Percentiles rank a stretch among this genome's conserved stretches.
Conservation (phyloP, 2,888 invertebrate genomes). For the Heteromyza rotundicornis region DNA sequence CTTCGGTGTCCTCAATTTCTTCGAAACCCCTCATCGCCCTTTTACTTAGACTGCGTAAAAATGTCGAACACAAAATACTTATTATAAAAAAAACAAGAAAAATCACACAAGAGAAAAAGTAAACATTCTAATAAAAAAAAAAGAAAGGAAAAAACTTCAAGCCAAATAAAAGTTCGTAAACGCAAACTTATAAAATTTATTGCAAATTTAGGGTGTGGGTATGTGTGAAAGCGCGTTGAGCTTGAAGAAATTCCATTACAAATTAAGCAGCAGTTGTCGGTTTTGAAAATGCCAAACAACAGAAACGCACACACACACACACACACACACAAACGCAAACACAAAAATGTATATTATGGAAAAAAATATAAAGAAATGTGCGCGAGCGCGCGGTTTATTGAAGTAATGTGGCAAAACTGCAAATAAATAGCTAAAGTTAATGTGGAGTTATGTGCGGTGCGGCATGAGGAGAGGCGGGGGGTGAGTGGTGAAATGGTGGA, state of each 20-base stretch:
- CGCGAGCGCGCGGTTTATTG: neutral
- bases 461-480: neutral
- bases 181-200: slow-evolving; percentile 5
- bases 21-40: neutral
- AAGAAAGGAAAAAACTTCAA: too few species aligned
- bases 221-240: neutral
- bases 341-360: too few species aligned
- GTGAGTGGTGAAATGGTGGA: neutral
- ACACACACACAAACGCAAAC: too few species aligned
- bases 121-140: slow-evolving; percentile 1
- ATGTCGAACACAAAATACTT: neutral
- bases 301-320: too few species aligned
- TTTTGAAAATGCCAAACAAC: neutral
- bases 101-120: neutral
- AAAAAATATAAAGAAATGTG: too few species aligned
- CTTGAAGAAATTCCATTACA: neutral
- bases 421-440: slow-evolving; percentile 3
- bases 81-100: neutral
- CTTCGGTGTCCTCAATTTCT: neutral
- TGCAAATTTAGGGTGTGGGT: neutral
- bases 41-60: neutral
- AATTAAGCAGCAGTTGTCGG: neutral
- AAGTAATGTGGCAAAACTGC: slow-evolving; percentile 3
- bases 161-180: slow-evolving; percentile 1
- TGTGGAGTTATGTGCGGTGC: slow-evolving; percentile 4